phyloP scores from a whole-genome alignment of 2,113 vertebrate genomes.

The Charadrius vociferus region DNA sequence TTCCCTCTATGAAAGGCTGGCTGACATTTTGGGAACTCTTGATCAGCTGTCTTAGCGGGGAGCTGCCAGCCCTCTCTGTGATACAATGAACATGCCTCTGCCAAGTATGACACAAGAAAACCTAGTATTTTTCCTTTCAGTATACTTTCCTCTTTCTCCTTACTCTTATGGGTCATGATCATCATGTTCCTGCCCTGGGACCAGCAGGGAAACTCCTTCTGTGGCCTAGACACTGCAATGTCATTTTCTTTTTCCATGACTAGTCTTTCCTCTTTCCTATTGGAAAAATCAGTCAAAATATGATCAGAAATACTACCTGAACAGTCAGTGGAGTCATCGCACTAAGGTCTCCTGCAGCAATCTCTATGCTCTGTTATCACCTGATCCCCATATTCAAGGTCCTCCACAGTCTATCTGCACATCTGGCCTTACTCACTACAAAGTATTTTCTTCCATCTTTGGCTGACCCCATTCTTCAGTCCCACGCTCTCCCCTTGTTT shows the following conservation, averaged over 20 bases:
- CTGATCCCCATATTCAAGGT: background rate
- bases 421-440: background rate
- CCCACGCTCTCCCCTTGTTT: background rate
- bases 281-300: background rate
- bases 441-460: background rate
- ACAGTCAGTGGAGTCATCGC: background rate
- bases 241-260: background rate
- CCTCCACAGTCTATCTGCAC: background rate
- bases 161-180: background rate
- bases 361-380: background rate
- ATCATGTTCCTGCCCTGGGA: background rate
- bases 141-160: background rate
- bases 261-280: background rate
- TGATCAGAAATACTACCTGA: background rate
- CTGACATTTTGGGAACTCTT: background rate
- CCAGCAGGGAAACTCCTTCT: background rate
- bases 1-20: background rate
- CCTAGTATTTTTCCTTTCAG: background rate
- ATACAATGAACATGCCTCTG: background rate
- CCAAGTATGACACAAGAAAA: background rate
- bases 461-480: background rate
- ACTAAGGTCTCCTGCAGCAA: background rate
- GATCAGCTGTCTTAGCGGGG: background rate
- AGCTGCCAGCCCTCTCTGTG: background rate
- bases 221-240: background rate